phyloP scores from a whole-genome alignment of 2,113 vertebrate species.

The Notothenia rossii region DNA sequence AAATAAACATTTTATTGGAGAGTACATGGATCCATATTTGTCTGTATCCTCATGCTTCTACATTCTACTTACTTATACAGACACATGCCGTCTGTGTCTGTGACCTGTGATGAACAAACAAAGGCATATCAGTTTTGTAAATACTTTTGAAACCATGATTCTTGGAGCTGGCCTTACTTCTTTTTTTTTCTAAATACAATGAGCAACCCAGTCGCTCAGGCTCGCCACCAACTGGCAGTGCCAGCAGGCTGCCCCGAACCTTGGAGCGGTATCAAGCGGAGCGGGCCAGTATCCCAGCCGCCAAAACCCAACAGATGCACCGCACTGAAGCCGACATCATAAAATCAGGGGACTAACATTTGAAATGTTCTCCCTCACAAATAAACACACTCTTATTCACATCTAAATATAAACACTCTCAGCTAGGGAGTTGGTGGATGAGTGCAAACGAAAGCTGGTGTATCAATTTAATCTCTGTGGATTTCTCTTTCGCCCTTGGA shows the following conservation, averaged over 20 bases:
- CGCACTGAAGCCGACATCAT: conserved; percentile 55
- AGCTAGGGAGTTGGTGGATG: conserved; percentile 35
- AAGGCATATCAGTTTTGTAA: conserved; percentile 38
- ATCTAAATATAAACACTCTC: conserved; percentile 68
- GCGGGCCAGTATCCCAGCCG: conserved; percentile 51
- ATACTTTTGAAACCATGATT: conserved; percentile 33
- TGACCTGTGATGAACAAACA: conserved; percentile 14
- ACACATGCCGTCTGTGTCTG: not conserved
- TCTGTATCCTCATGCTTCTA: not conserved
- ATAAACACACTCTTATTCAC: conserved; percentile 47
- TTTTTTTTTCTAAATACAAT: conserved; percentile 23
- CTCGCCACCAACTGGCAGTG: conserved; percentile 57
- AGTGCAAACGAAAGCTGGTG: conserved; percentile 52
- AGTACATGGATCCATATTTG: conserved; percentile 40
- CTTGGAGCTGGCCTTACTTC: conserved; percentile 14
- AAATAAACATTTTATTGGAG: conserved; percentile 66
- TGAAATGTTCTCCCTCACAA: conserved; percentile 54
- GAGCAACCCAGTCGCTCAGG: conserved; percentile 36
- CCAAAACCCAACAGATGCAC: conserved; percentile 69
- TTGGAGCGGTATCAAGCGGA: conserved; percentile 57
- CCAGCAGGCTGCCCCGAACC: conserved; percentile 58
- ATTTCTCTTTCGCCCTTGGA: conserved; percentile 51
- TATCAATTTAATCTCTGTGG: conserved; percentile 51
- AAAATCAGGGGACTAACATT: conserved; percentile 59
- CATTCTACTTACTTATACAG: conserved; percentile 6